These are phyloP conservation scores for Leucophora obtusa DNA, from an alignment of 2,888 invertebrate species.

Conservation along the genomic window DNA sequence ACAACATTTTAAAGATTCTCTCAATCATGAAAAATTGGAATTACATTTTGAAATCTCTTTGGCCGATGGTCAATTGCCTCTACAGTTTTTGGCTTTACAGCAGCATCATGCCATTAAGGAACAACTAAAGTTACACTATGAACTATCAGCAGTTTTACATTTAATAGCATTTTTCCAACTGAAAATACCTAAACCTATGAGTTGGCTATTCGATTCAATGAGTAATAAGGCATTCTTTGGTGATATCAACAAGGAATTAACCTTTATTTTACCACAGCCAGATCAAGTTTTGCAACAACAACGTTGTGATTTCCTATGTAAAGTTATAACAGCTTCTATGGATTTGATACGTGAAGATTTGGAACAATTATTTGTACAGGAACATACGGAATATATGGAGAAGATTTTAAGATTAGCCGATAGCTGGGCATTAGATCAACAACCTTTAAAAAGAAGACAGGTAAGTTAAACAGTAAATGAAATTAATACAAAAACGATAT, in stretches of 20 bases:
- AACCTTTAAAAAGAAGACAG: constrained; percentile 88
- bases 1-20: constrained; percentile 71
- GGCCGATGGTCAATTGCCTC: constrained; percentile 80
- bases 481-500: no score
- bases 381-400: constrained; percentile 85
- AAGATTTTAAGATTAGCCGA: constrained; percentile 85
- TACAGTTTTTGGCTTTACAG: constrained; percentile 85
- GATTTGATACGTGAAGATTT: constrained; percentile 84
- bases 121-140: constrained; percentile 88
- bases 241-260: constrained; percentile 79
- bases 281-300: constrained; percentile 85
- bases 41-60: constrained; percentile 76
- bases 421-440: constrained; percentile 87
- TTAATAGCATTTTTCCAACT: constrained; percentile 89
- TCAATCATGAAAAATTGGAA: constrained; percentile 74
- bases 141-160: constrained; percentile 87
- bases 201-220: constrained; percentile 87
- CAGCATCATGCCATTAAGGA: constrained; percentile 87
- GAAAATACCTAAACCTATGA: constrained; percentile 85
- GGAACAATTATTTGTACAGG: constrained; percentile 79
- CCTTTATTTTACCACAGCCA: constrained; percentile 82
- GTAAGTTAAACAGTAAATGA: constrained; percentile 78
- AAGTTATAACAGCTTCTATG: constrained; percentile 86
- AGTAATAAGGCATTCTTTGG: constrained; percentile 80
- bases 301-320: constrained; percentile 86